Evolutionary conservation across 1,140 invertebrate species (phyloP).

Genomic region (Schlechtendalia chinensis): DNA sequence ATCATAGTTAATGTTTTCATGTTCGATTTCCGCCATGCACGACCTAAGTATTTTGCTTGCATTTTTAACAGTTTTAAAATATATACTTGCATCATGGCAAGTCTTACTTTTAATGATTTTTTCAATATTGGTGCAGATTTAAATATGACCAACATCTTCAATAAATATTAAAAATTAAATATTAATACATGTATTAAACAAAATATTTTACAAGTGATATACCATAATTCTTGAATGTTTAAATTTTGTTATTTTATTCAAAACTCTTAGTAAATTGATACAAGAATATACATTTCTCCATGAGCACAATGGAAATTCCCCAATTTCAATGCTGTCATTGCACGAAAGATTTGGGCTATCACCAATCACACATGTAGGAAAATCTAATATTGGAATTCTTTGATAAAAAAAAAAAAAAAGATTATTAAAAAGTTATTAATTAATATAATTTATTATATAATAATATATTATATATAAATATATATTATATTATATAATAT

Average conservation of each 20-base stretch:
- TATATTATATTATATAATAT: too few relatives aligned
- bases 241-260: slow-evolving; percentile 99
- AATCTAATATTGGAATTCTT: slow-evolving; percentile 85
- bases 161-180: slow-evolving; percentile 55
- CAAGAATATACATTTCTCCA: slow-evolving; percentile 99
- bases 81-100: slow-evolving; percentile 98
- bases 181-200: background rate
- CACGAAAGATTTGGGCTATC: slow-evolving; percentile 91
- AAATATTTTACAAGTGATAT: slow-evolving; percentile 57
- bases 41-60: slow-evolving; percentile 98
- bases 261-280: slow-evolving; percentile 92
- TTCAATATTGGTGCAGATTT: slow-evolving; percentile 99
- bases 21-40: slow-evolving; percentile 98
- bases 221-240: slow-evolving; percentile 97
- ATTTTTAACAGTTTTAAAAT: slow-evolving; percentile 97
- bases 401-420: too few relatives aligned
- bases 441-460: too few relatives aligned
- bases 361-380: slow-evolving; percentile 93
- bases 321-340: slow-evolving; percentile 84
- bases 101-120: slow-evolving; percentile 89
- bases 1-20: slow-evolving; percentile 99
- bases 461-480: background rate
- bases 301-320: slow-evolving; percentile 82
- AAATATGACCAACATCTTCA: slow-evolving; percentile 92
- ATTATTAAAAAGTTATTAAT: too few relatives aligned